Evolutionary conservation across 2,888 invertebrate species (phyloP), one percentile per base, ranked within the genome.

Genomic region (Azorinus chamasolen): DNA sequence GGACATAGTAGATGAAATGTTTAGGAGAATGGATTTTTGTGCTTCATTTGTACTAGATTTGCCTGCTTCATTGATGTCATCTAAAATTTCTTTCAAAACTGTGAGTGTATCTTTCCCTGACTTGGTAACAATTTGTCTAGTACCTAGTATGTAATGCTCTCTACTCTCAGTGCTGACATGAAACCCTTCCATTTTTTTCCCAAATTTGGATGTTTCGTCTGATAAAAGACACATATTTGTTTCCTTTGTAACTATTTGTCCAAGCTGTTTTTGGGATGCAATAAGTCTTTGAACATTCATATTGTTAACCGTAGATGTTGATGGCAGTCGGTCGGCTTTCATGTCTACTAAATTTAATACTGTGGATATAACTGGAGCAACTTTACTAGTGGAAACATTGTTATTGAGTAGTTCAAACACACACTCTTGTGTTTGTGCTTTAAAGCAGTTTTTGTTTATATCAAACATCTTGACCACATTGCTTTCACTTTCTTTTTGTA

Each of bases 181-280:
- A 14, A 69, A 48, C 1, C 74, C 74, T 57, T 74, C 73, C 24
- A 62, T 20, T 43, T 51, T 63, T n/a, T 46, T 59, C 6, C 75
- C 75, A 22, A 58, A 63, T 27, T 64, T 69, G 14, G 27, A 51
- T 22, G 75, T 75, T 61, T 75, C 69, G 45, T 75, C 64, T 59
- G 63, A 63, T 24, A 75, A 54, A 0, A 69, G 27, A 54, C 75
- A 75, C 16, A 59, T 18, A 54, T 75, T 70, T 12, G 45, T 25
- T 51, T 63, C 20, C 2, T 32, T 1, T 37, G 53, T 20, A 12
- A 70, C 27, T 24, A 45, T 18, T 46, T 75, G 69, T 5, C 62
- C 54, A 54, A 70, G 12, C 27, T 70, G 71, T 27, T 69, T 74
- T 32, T 74, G 68, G 20, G 57, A 48, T 46, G 63, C 58, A 2